Evolutionary conservation across 2,113 vertebrate species (phyloP), one percentile per base, ranked within the genome.

Genomic region (Echinops telfairi): DNA sequence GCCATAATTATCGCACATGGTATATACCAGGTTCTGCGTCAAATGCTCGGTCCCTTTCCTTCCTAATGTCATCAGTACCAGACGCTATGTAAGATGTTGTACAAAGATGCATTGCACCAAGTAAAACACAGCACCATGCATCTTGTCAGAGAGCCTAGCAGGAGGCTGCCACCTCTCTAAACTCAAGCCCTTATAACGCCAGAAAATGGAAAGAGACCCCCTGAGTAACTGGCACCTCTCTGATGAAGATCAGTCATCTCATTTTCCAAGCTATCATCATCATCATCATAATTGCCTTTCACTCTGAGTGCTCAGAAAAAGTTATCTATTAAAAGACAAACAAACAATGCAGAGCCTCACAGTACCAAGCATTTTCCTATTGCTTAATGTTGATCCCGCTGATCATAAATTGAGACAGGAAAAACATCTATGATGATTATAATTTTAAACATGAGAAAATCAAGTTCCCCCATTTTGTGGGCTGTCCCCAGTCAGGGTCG

Each of bases 201-300:
- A 29, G 1, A 16, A 6, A 22, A 60, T 23, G 12, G 33, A 58
- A 27, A 23, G 14, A 53, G 47, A 87, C 66, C 66, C 43, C 47
- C 38, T 47, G 78, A 73, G 64, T 33, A 84, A 40, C 62, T 1
- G 33, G 10, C 38, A 27, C 15, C 57, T 79, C 27, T 83, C 68
- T 78, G 40, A 78, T 10, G 14, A 64, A 31, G 36, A 14, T 66
- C 38, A 22, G 31, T 58, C 58, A 57, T 86, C 12, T 83, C 25
- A 3, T 38, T 77, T 62, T 64, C 62, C 25, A 70, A 82, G 25
- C 40, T 1, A 4, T 75, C 66, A 53, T 53, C 47, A 4, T 75
- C 66, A 68, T 84, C 73, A 71, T 77, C 77, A 29, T 43, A 77
- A 73, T 77, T 86, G 68, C 25, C 66, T 84, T 73, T 89, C 33